These are phyloP conservation scores for Drosophila stalkeri DNA, from an alignment of 2,888 invertebrate species.

Conservation along the genomic window DNA sequence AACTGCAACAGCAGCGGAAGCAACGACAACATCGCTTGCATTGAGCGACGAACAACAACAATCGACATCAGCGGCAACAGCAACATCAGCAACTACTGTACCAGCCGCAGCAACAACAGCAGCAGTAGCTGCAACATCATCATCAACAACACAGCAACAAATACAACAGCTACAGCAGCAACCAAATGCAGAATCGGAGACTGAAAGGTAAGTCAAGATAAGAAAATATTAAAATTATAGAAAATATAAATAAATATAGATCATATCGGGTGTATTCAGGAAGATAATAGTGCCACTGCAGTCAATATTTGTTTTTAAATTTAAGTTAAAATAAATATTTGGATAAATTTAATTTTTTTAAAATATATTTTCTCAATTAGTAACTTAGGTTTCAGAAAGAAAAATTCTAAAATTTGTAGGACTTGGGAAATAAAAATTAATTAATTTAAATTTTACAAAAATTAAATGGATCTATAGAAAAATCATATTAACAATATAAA, in stretches of 20 bases:
- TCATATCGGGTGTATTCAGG: too few species aligned
- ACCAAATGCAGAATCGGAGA: constrained; percentile 84
- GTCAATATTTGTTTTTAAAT: too few species aligned
- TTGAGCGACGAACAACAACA: constrained; percentile 56
- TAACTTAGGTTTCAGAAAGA: too few species aligned
- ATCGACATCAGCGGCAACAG: constrained; percentile 50
- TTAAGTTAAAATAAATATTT: too few species aligned
- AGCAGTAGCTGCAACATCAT: constrained; percentile 47
- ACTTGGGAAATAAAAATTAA: too few species aligned
- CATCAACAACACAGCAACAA: constrained; percentile 64
- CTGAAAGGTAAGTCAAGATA: constrained; percentile 84
- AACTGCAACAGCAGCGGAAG: constrained; percentile 49
- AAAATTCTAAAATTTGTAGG: too few species aligned
- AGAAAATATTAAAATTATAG: not conserved
- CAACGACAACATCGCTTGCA: constrained; percentile 63
- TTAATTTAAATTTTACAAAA: too few species aligned
- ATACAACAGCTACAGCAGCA: constrained; percentile 73
- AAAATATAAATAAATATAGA: not conserved
- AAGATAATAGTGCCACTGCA: too few species aligned
- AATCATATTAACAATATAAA: not conserved
- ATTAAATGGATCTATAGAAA: not conserved
- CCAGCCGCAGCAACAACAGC: constrained; percentile 24
- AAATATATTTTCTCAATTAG: too few species aligned
- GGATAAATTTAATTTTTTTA: too few species aligned
- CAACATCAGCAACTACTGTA: constrained; percentile 38